A percentile compares a stretch with the other conserved stretches of the same genome.
These are phyloP conservation scores for Amblyraja radiata DNA, from an alignment of 2,797 vertebrate species.

Conservation along the genomic window DNA sequence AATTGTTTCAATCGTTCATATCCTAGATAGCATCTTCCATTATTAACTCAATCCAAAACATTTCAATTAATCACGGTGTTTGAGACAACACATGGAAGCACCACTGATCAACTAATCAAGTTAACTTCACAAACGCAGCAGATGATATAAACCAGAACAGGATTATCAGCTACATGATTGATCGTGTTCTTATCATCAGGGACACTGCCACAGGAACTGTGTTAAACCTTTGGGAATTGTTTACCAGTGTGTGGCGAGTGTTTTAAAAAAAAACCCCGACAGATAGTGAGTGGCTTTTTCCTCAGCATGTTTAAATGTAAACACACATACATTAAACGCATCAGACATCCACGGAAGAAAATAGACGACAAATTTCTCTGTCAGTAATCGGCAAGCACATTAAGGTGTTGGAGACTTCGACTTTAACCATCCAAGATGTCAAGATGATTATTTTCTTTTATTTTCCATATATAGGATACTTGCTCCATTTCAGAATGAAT, in stretches of 20 bases:
- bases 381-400: neutral
- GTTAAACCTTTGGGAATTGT: neutral
- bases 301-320: neutral
- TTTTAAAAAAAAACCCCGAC: neutral
- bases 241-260: too few relatives aligned
- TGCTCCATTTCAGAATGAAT: neutral
- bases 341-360: neutral
- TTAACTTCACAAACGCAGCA: neutral
- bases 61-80: neutral
- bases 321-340: neutral
- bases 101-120: neutral
- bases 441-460: neutral
- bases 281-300: neutral
- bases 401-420: neutral
- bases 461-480: neutral
- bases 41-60: neutral
- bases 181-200: neutral
- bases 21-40: neutral
- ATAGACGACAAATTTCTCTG: neutral
- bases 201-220: neutral
- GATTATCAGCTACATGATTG: neutral
- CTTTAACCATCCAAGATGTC: neutral
- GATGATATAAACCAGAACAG: neutral
- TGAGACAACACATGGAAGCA: neutral
- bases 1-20: neutral